Conservation (phyloP, 2,797 vertebrate species). For the Sebastes iracundus region DNA sequence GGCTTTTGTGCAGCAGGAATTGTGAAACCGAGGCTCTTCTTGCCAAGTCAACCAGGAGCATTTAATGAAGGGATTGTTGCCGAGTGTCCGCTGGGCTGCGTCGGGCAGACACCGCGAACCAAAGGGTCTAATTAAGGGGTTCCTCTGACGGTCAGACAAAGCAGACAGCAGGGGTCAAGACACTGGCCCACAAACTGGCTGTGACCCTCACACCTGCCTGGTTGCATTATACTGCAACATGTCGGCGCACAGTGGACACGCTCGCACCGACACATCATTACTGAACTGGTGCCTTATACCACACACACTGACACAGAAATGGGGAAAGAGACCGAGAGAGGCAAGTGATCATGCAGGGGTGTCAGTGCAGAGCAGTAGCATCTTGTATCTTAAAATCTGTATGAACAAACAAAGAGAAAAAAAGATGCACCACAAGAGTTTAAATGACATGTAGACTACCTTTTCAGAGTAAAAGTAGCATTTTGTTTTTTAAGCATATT, state of each 20-base stretch:
- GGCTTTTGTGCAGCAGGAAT: constrained; percentile 53
- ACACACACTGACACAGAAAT: constrained; percentile 36
- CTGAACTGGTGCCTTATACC: constrained; percentile 5
- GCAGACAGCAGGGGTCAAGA: constrained; percentile 76
- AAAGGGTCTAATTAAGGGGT: constrained; percentile 78
- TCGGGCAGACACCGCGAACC: constrained; percentile 58
- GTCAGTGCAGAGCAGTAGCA: not conserved
- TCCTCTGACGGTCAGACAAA: constrained; percentile 75
- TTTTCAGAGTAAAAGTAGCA: not conserved
- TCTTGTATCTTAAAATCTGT: not conserved
- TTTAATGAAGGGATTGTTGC: constrained; percentile 79
- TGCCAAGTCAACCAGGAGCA: constrained; percentile 79
- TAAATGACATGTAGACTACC: not conserved
- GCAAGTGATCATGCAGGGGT: not conserved
- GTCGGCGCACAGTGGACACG: constrained; percentile 38
- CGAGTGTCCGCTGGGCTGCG: constrained; percentile 58
- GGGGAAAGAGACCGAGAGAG: not conserved
- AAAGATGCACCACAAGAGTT: not conserved
- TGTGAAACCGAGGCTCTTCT: constrained; percentile 34
- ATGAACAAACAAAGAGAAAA: not conserved
- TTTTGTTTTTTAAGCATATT: not conserved
- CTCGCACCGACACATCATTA: constrained; percentile 43
- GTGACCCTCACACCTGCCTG: constrained; percentile 81
- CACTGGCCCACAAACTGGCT: constrained; percentile 73
- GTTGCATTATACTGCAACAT: constrained; percentile 68